Base-by-base conservation (phyloP, 2,113 vertebrate species). In the Pitta sordida region DNA sequence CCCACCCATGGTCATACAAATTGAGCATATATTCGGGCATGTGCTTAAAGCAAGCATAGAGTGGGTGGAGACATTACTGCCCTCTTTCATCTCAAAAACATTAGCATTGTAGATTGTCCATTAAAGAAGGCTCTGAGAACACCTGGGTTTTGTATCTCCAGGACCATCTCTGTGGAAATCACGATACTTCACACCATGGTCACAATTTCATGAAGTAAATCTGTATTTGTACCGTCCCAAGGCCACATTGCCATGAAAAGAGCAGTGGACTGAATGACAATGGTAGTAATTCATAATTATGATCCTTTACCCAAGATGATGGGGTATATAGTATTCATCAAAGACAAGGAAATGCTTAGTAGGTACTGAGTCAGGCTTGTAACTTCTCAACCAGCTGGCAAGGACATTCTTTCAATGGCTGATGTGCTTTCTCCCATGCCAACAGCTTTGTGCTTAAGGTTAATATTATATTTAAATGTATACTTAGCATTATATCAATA, bases 361-460 rank as follows among this genome's bases (percentile, higher is more conserved):
- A 86, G 26, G 52, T 30, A 76, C 63, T 74, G 67, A 95, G 49
- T 90, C 82, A 90, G 75, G 43, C 16, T 90, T 90, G 41, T 76
- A n/a, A 86, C 77, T 96, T 94, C 75, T 67, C 71, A 85, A 48
- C 20, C 81, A 93, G 67, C 55, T 88, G 51, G 58, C 85, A 88
- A 96, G 55, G 63, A 74, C 2, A 1, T 7, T 7, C n/a, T 87
- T 62, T 41, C 90, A 79, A 12, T 30, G 43, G 55, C 85, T 86
- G 59, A 58, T 77, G 27, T 39, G 63, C 59, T 88, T 90, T 80
- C 30, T 91, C 15, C 65, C 55, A 63, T 29, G n/a, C 34, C 62
- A 55, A 88, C 52, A 58, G 41, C 71, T 83, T 86, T 91, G 41
- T 83, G 46, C 37, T 90, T 90, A 85, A 64, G 55, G 32, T 9